Conservation (phyloP, 30 jellyfish, hydroid and myxozoan genomes). For the Cassiopea xamachana region DNA sequence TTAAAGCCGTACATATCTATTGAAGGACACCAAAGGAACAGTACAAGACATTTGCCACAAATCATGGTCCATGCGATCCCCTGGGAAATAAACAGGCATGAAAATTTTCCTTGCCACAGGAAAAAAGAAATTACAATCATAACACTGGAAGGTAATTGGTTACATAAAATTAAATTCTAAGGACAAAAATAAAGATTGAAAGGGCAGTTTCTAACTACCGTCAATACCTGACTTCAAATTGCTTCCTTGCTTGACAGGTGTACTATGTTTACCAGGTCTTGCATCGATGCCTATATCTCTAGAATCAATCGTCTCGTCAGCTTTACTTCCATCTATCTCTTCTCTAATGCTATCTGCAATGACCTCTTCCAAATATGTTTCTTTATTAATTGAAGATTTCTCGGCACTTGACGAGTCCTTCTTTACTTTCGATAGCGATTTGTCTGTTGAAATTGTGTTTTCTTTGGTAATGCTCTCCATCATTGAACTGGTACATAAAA, state of each 20-base stretch:
- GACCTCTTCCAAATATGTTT: background rate
- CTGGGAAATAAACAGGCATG: too few relatives aligned
- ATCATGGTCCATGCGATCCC: too few relatives aligned
- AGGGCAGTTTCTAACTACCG: background rate
- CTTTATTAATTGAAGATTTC: background rate
- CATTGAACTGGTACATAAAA: background rate
- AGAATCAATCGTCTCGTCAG: background rate
- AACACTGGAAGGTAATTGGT: too few relatives aligned
- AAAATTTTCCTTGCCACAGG: too few relatives aligned
- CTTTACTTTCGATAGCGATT: background rate
- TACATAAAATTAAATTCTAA: too few relatives aligned
- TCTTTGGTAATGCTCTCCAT: background rate
- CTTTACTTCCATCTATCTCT: conserved; percentile 6
- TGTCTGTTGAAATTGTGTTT: background rate
- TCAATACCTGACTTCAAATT: background rate
- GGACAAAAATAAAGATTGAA: too few relatives aligned
- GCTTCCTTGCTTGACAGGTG: conserved; percentile 16
- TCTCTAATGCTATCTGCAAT: conserved; percentile 20
- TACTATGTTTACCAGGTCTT: conserved; percentile 13
- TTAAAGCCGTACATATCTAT: too few relatives aligned
- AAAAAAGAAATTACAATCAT: too few relatives aligned
- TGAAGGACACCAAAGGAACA: too few relatives aligned
- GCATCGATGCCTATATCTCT: background rate
- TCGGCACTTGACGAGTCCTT: background rate
- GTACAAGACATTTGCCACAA: too few relatives aligned